Base-by-base conservation (phyloP, 2,113 vertebrate genomes). In the Cyphomyrus discorhynchus region DNA sequence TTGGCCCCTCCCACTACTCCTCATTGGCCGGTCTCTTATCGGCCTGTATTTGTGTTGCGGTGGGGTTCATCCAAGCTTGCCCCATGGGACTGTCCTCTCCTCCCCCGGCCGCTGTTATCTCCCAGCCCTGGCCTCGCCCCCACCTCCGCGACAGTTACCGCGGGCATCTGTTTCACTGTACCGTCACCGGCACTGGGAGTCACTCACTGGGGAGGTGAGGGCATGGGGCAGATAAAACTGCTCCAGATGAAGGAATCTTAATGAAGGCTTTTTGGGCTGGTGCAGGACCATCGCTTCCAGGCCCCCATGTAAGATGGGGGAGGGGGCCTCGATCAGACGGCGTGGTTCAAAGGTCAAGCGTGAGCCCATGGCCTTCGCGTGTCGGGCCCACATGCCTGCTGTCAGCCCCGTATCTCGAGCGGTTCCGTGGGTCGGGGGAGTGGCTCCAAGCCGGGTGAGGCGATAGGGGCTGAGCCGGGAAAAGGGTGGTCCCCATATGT, bases 301-400 rank as follows among this genome's bases (percentile, higher is more conserved):
- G 47, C 31, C 85, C 31, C n/a, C 17, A 7, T 53, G 17, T 2
- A 39, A 21, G n/a, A 53, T 21, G 15, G 50, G 8, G 24, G 24
- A 50, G 84, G 93, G 39, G 93, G 70, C 94, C 93, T 94, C 95
- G 94, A 95, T 96, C 94, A 92, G 91, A 91, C 90, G 92, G 90
- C 90, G 87, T 92, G 92, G 88, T 58, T 94, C 93, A 91, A 93
- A 93, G 91, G 92, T 88, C 93, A 90, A 95, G 94, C 92, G 94
- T 94, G 92, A 93, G 90, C 93, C 93, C 94, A 94, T 93, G 94
- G 92, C 93, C 93, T 92, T 94, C 94, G 91, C 80, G 95, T 94
- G 91, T 94, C 93, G 93, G 93, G 93, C 93, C 94, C 92, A 0
- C 93, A 92, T 93, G 92, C 62, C 90, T 91, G n/a, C 0, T 93